Evolutionary conservation across 2,888 invertebrate species (phyloP).

Genomic region (Frankliniella intonsa): DNA sequence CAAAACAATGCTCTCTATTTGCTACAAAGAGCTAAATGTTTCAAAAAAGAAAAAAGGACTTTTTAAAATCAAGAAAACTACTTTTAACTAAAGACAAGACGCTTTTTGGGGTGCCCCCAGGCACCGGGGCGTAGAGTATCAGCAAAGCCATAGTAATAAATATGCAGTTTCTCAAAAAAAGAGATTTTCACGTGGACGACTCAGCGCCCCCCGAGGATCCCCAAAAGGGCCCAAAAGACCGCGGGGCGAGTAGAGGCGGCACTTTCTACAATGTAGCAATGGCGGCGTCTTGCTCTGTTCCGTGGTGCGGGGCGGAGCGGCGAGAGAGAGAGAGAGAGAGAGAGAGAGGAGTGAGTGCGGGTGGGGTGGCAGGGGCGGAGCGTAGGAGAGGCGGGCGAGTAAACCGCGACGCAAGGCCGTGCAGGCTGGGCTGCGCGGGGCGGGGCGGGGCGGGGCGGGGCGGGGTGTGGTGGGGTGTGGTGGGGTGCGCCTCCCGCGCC

Average conservation of each 20-base stretch:
- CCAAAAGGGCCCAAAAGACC: no score
- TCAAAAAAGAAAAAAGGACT: not conserved
- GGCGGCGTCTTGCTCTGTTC: not conserved
- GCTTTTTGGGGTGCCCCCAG: no score
- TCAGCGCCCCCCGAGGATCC: no score
- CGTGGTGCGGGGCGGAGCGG: no score
- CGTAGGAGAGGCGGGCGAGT: not conserved
- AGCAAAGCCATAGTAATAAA: no score
- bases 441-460: not conserved
- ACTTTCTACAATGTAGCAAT: slow-evolving; percentile 9
- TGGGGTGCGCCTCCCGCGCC: not conserved
- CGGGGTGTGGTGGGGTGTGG: not conserved
- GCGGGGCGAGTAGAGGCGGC: not conserved
- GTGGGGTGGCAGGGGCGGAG: not conserved
- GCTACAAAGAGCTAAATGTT: no score
- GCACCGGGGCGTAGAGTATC: no score
- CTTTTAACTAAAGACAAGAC: no score
- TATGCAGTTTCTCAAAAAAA: not conserved
- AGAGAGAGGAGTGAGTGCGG: not conserved
- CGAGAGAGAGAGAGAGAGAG: no score
- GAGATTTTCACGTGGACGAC: no score
- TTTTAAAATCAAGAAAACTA: no score
- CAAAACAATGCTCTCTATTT: no score
- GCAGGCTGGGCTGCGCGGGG: not conserved
- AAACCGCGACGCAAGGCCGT: not conserved